Evolutionary conservation across 2,888 invertebrate species (phyloP).

Genomic region (Melanotus villosus): DNA sequence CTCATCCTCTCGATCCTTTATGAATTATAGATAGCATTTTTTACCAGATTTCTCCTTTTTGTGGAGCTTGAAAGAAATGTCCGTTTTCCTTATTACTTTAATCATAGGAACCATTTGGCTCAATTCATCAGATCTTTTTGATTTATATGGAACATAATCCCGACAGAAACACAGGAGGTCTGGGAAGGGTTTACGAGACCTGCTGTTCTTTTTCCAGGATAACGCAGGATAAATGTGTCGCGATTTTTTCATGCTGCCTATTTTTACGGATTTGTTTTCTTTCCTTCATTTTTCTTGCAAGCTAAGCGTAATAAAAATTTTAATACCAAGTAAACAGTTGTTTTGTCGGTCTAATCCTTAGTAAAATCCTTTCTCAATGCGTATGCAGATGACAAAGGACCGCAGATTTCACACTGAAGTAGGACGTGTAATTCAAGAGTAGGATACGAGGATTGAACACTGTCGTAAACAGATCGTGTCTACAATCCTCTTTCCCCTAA

Average conservation of each 20-base stretch:
- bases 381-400: slow-evolving; percentile 57
- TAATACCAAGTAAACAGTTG: slow-evolving; percentile 16
- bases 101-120: slow-evolving; percentile 69
- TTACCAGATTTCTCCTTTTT: slow-evolving; percentile 64
- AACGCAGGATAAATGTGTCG: slow-evolving; percentile 29
- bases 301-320: slow-evolving; percentile 25
- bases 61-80: slow-evolving; percentile 60
- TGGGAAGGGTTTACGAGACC: slow-evolving; percentile 33
- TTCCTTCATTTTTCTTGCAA: slow-evolving; percentile 25
- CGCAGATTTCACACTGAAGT: slow-evolving; percentile 57
- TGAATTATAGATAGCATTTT: slow-evolving; percentile 68
- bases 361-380: slow-evolving; percentile 15
- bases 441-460: slow-evolving; percentile 64
- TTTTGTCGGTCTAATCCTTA: slow-evolving; percentile 18
- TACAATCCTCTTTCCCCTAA: slow-evolving; percentile 61
- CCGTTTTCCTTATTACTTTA: slow-evolving; percentile 68
- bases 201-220: slow-evolving; percentile 32
- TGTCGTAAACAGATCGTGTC: slow-evolving; percentile 67
- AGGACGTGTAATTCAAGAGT: slow-evolving; percentile 63
- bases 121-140: slow-evolving; percentile 66
- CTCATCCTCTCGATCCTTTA: slow-evolving; percentile 63
- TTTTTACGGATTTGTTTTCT: slow-evolving; percentile 13
- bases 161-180: slow-evolving; percentile 17
- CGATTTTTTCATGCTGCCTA: slow-evolving; percentile 19
- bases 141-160: slow-evolving; percentile 59